These are phyloP conservation scores for Amblyopsis hoosieri DNA, from an alignment of 2,797 vertebrate genomes.

Conservation along the genomic window DNA sequence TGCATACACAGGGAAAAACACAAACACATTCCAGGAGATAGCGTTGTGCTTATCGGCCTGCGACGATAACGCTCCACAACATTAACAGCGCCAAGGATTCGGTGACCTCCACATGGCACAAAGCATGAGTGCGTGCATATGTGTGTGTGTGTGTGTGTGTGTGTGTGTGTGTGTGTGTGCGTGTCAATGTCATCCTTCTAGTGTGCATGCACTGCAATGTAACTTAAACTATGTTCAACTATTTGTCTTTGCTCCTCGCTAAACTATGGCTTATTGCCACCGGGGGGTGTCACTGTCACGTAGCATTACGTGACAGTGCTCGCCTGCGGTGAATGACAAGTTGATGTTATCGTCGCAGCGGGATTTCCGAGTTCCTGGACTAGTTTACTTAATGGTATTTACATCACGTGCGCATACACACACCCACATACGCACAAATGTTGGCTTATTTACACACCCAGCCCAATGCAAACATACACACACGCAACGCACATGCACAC, in stretches of 20 bases:
- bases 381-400: background rate
- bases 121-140: conserved; percentile 4
- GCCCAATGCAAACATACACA: background rate
- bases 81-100: conserved; percentile 46
- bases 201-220: conserved; percentile 25
- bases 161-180: conserved; percentile 4
- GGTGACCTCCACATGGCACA: conserved; percentile 36
- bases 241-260: conserved; percentile 16
- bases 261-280: conserved; percentile 3
- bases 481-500: background rate
- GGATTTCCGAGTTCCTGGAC: conserved; percentile 1
- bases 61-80: conserved; percentile 54
- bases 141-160: conserved; percentile 5
- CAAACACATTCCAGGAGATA: conserved; percentile 60
- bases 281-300: background rate
- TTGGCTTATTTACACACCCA: background rate
- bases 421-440: conserved; percentile 9
- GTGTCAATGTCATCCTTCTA: conserved; percentile 15
- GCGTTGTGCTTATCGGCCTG: conserved; percentile 35
- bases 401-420: conserved; percentile 12
- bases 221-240: conserved; percentile 25
- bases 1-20: conserved; percentile 38
- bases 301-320: conserved; percentile 6
- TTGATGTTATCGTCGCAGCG: conserved; percentile 13
- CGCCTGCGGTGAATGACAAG: conserved; percentile 23